Evolutionary conservation across 2,113 vertebrate species (phyloP), one percentile per base, ranked within the genome.

Genomic region (Trochalopteron elliotii): DNA sequence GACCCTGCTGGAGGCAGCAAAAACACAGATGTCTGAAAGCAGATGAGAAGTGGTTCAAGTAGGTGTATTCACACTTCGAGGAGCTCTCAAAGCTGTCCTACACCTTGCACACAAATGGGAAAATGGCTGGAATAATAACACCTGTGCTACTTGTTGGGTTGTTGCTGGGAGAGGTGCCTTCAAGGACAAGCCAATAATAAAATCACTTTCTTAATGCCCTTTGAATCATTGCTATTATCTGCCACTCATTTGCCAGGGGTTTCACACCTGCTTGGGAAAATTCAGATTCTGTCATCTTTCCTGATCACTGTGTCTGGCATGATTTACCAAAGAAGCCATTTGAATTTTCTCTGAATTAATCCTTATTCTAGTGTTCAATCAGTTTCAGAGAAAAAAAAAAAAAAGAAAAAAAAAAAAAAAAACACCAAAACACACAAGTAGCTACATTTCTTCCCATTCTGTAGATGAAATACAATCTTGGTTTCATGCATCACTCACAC

Each of bases 1-100:
- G 79, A 83, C 75, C 81, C 76, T 93, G 81, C 64, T 94, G 88
- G 90, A 90, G 70, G 90, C 92, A 97, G 89, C 89, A 97, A 72
- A 93, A 87, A 81, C 75, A 67, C 47, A 49, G 96, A 81, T 92
- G 95, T 97, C 80, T 82, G 57, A 72, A 87, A 77, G 53, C 77
- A 92, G 83, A 31, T 14, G 1, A 92, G 50, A 69, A 94, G 40
- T 5, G 9, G 67, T 59, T 57, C 4, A 17, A 53, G 42, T 13
- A 2, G 35, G 22, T 7, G 3, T 5, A 6, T 64, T 56, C 45
- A 49, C 47, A 61, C 49, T 60, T 72, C 24, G 45, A 59, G 61
- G 68, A 76, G 70, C 37, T 92, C 93, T 86, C 47, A 56, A 60
- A 71, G 85, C 61, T 50, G 19, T 60, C 75, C 30, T 33, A 27